Evolutionary conservation across 2,888 invertebrate genomes (phyloP).

Genomic region (Sphaerophoria taeniata): DNA sequence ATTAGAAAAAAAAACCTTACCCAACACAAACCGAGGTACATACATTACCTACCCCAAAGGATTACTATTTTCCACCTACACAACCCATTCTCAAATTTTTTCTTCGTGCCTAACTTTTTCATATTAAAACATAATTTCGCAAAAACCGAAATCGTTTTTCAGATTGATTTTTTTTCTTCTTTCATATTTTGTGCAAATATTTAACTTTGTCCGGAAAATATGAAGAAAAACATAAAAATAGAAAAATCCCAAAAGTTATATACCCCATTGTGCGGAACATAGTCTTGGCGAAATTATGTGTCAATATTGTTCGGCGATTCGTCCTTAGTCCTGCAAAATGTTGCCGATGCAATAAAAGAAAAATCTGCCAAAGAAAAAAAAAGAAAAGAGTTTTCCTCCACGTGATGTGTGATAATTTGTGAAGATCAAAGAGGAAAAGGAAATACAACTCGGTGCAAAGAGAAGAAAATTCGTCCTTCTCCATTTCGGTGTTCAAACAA

Average conservation of each 20-base stretch:
- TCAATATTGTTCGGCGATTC: slow-evolving; percentile 62
- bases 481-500: not conserved
- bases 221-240: slow-evolving; percentile 2
- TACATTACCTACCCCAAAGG: slow-evolving; percentile 73
- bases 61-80: slow-evolving; percentile 16
- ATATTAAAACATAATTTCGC: slow-evolving; percentile 3
- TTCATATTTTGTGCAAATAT: slow-evolving; percentile 30
- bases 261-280: slow-evolving; percentile 13
- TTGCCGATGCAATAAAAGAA: not conserved
- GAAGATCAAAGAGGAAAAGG: slow-evolving; percentile 56
- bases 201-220: slow-evolving; percentile 23
- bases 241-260: slow-evolving; percentile 27
- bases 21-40: slow-evolving; percentile 49
- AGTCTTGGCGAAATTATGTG: slow-evolving; percentile 53
- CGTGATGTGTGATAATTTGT: slow-evolving; percentile 70
- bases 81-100: slow-evolving; percentile 3
- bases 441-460: slow-evolving; percentile 38
- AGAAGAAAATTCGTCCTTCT: slow-evolving; percentile 18
- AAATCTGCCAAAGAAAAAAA: not conserved
- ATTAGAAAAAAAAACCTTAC: not conserved
- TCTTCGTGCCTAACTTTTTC: slow-evolving; percentile 9
- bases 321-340: slow-evolving; percentile 18
- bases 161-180: slow-evolving; percentile 11
- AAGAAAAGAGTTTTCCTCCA: slow-evolving; percentile 19
- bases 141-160: not conserved